Conservation (phyloP, 2,797 vertebrate species). For the Pipistrellus kuhlii region DNA sequence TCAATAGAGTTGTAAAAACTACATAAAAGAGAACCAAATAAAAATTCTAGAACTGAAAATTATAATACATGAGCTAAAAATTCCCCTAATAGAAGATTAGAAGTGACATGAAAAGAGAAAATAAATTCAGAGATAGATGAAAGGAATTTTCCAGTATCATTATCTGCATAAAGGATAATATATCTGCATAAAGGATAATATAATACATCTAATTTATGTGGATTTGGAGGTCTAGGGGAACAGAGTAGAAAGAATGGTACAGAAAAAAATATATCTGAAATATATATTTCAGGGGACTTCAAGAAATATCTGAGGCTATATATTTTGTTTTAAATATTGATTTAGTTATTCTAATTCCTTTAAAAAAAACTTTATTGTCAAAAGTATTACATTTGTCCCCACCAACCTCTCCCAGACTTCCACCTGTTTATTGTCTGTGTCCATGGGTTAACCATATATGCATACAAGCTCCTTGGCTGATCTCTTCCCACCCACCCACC, state of each 20-base stretch:
- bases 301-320: constrained; percentile 5
- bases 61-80: background rate
- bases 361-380: too few relatives aligned
- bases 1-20: constrained; percentile 29
- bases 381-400: too few relatives aligned
- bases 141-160: constrained; percentile 1
- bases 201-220: background rate
- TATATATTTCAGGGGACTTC: background rate
- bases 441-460: too few relatives aligned
- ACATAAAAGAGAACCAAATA: background rate
- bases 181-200: background rate
- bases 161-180: background rate
- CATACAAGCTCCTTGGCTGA: too few relatives aligned
- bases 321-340: constrained; percentile 15
- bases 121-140: background rate
- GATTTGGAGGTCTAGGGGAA: background rate
- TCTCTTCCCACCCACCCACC: too few relatives aligned
- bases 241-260: background rate
- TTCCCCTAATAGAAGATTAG: background rate
- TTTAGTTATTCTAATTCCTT: constrained; percentile 21
- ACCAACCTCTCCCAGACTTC: too few relatives aligned
- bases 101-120: background rate
- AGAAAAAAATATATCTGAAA: background rate
- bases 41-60: constrained; percentile 1
- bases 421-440: too few relatives aligned